phyloP scores from a whole-genome alignment of 2,113 vertebrate species.

The Atrichornis clamosus region DNA sequence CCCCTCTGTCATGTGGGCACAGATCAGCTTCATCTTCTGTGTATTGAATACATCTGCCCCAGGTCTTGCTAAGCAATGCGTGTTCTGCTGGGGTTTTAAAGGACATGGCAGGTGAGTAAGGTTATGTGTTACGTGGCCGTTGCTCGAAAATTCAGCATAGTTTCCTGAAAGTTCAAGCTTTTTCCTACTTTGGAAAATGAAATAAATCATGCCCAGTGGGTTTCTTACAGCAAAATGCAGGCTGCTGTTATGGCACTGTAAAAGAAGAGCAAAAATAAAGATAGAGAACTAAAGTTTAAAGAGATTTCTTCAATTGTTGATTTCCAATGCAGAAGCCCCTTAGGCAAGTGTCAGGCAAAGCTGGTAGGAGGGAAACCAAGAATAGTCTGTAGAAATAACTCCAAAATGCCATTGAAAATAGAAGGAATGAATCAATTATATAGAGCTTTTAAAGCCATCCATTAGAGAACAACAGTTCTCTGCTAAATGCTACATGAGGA shows the following conservation, averaged over 20 bases:
- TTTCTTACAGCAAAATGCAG: slow-evolving; percentile 37
- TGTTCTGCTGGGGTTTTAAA: not conserved
- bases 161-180: not conserved
- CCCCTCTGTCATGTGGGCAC: not conserved
- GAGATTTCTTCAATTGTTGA: not conserved
- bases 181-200: not conserved
- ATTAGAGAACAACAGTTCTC: not conserved
- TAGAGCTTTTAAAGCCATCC: not conserved
- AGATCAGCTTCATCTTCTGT: not conserved
- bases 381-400: slow-evolving; percentile 34
- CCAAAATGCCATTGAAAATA: slow-evolving; percentile 1
- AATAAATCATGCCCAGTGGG: not conserved
- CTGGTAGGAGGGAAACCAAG: slow-evolving; percentile 11
- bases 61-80: not conserved
- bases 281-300: slow-evolving; percentile 26
- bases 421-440: slow-evolving; percentile 10
- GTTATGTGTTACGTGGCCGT: not conserved
- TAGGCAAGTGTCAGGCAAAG: slow-evolving; percentile 2
- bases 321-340: slow-evolving; percentile 41
- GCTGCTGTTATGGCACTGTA: not conserved
- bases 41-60: not conserved
- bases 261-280: slow-evolving; percentile 33
- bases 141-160: not conserved
- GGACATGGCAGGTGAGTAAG: not conserved
- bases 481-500: not conserved